phyloP scores from a whole-genome alignment of 1,140 invertebrate genomes.

The Drosophila pseudoananassae region DNA sequence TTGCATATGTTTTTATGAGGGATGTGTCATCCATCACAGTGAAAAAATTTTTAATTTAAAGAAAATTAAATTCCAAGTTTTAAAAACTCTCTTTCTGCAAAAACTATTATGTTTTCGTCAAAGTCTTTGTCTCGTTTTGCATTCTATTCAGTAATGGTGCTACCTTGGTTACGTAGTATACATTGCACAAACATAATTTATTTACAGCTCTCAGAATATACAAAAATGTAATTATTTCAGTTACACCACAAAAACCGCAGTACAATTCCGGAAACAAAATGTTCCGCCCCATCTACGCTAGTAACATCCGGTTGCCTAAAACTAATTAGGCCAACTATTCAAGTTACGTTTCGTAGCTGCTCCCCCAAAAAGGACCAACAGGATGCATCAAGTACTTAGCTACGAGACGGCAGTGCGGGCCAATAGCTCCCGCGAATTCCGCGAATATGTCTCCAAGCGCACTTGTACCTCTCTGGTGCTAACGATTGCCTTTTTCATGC shows the following conservation, averaged over 20 bases:
- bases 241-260: background rate
- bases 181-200: background rate
- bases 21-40: conserved; percentile 4
- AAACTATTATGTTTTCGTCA: too few relatives aligned
- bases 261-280: conserved; percentile 16
- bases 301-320: conserved; percentile 1
- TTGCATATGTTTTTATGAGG: background rate
- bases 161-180: too few relatives aligned
- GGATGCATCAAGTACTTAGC: conserved; percentile 83
- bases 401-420: conserved; percentile 83
- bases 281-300: background rate
- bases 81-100: too few relatives aligned
- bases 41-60: background rate
- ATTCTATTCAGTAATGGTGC: background rate
- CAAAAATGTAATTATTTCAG: background rate
- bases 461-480: conserved; percentile 80
- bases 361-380: conserved; percentile 9
- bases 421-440: conserved; percentile 73
- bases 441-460: conserved; percentile 79
- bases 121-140: too few relatives aligned
- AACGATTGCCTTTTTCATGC: conserved; percentile 81
- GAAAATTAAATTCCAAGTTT: too few relatives aligned
- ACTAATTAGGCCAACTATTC: conserved; percentile 16
- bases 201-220: background rate
- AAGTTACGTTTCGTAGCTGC: background rate